phyloP scores from a whole-genome alignment of 2,113 vertebrate genomes.

The Aegithalos caudatus region DNA sequence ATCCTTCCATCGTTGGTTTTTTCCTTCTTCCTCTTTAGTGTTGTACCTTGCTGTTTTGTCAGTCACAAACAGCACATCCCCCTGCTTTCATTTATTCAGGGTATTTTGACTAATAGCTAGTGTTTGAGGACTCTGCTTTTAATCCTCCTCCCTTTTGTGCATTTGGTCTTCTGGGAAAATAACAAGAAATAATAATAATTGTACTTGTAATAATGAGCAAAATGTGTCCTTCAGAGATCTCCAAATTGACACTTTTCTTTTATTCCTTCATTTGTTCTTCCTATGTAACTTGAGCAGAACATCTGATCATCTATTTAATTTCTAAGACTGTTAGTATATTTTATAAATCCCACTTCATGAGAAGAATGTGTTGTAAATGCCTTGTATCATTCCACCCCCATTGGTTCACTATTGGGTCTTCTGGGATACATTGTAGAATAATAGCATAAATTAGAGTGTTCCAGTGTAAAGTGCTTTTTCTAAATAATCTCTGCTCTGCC shows the following conservation, averaged over 20 bases:
- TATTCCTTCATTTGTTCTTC: neutral
- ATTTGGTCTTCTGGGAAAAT: neutral
- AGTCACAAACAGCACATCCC: neutral
- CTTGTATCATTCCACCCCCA: neutral
- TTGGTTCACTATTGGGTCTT: neutral
- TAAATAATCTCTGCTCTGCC: neutral
- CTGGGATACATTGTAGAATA: neutral
- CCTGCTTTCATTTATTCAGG: neutral
- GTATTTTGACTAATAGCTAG: neutral
- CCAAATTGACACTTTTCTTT: neutral
- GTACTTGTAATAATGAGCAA: neutral
- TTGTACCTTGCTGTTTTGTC: neutral
- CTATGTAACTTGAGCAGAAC: neutral
- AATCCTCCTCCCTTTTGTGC: neutral
- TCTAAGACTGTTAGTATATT: neutral
- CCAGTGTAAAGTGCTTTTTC: neutral
- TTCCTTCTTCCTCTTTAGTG: neutral
- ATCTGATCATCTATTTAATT: neutral
- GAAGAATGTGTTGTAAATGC: neutral
- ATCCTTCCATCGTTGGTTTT: neutral
- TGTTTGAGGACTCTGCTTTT: neutral
- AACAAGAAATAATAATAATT: neutral
- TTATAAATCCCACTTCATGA: neutral
- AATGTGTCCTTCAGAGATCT: neutral
- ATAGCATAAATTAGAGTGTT: neutral